Evolutionary conservation across 2,797 vertebrate genomes (phyloP).

Genomic region (Sitta carolinensis): DNA sequence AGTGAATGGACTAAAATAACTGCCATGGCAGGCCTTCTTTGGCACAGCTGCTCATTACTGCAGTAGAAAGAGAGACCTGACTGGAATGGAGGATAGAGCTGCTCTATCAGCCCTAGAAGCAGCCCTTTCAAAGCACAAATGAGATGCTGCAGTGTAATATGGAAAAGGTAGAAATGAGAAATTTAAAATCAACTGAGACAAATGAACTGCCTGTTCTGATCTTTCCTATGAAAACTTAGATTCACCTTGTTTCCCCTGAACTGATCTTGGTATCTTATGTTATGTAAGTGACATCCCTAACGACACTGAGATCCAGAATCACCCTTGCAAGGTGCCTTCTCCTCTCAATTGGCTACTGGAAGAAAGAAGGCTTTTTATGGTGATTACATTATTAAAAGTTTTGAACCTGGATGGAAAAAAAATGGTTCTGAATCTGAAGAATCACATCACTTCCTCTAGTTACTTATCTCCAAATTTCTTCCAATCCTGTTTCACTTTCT

Average conservation of each 20-base stretch:
- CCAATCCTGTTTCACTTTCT: neutral
- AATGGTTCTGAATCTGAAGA: neutral
- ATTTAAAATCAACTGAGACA: neutral
- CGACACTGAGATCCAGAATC: neutral
- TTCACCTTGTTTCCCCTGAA: neutral
- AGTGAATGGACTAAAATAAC: neutral
- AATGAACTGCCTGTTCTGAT: neutral
- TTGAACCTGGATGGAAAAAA: neutral
- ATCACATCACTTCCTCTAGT: rapidly evolving
- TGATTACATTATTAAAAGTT: neutral
- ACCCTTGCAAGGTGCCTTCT: neutral
- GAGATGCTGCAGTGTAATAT: neutral
- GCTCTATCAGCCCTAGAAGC: neutral
- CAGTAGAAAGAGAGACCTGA: neutral
- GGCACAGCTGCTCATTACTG: neutral
- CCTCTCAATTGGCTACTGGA: neutral
- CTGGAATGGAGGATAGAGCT: neutral
- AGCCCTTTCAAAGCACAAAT: neutral
- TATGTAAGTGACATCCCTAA: neutral
- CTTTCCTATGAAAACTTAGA: neutral
- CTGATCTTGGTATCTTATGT: neutral
- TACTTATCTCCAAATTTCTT: neutral
- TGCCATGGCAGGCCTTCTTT: neutral
- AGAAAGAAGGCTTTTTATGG: neutral
- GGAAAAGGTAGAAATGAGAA: neutral